These are phyloP conservation scores for Gastrophryne carolinensis DNA, from an alignment of 2,797 vertebrate species.

Conservation along the genomic window DNA sequence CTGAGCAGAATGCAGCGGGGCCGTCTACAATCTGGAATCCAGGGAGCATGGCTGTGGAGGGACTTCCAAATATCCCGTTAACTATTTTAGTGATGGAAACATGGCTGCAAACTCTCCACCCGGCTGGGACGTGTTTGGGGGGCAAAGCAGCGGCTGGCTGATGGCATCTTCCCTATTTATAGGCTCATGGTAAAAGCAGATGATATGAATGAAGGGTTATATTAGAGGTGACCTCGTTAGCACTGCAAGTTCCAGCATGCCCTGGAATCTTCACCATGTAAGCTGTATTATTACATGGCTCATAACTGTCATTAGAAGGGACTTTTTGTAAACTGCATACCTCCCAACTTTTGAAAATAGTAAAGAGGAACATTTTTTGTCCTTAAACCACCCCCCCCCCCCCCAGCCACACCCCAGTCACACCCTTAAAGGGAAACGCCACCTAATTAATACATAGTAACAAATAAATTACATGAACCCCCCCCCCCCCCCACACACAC, in stretches of 20 bases:
- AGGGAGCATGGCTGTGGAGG: constrained; percentile 19
- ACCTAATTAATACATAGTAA: too few species aligned
- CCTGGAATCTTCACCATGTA: background rate
- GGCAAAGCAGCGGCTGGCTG: background rate
- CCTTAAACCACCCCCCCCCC: too few species aligned
- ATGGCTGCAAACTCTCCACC: constrained; percentile 6
- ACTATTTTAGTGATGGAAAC: constrained; percentile 36
- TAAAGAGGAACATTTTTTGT: too few species aligned
- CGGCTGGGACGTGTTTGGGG: background rate
- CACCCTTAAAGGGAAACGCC: too few species aligned
- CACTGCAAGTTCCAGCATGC: background rate
- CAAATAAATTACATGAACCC: too few species aligned
- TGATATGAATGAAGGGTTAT: background rate
- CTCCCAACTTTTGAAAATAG: too few species aligned
- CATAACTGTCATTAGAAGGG: too few species aligned
- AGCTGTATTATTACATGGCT: too few species aligned
- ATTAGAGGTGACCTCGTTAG: background rate
- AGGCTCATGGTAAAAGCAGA: background rate
- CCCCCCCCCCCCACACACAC: too few species aligned
- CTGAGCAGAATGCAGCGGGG: constrained; percentile 34
- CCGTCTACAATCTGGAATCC: constrained; percentile 43
- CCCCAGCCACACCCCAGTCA: too few species aligned
- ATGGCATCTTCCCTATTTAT: background rate
- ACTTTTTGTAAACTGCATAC: too few species aligned
- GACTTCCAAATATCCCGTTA: constrained; percentile 24